phyloP scores from a whole-genome alignment of 2,888 invertebrate species.

The Labia minor region DNA sequence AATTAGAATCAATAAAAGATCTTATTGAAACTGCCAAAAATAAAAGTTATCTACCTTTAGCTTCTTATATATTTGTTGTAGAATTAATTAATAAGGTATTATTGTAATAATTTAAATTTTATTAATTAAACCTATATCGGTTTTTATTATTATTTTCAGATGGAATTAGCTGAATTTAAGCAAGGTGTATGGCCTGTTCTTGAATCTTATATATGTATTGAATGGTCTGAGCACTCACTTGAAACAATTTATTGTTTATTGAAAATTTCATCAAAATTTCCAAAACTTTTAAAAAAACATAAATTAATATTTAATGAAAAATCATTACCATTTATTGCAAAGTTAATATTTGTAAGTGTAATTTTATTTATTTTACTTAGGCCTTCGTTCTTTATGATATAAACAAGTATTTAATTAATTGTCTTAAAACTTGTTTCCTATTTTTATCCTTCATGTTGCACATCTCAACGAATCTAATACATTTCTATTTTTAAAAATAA shows the following conservation, averaged over 20 bases:
- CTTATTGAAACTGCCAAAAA: slow-evolving; percentile 47
- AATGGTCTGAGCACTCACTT: slow-evolving; percentile 51
- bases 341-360: not conserved
- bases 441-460: too few species aligned
- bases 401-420: too few species aligned
- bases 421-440: too few species aligned
- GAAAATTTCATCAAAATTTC: slow-evolving; percentile 37
- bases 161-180: slow-evolving; percentile 45
- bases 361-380: not conserved
- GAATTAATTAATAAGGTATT: slow-evolving; percentile 48
- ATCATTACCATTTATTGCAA: not conserved
- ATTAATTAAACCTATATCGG: not conserved
- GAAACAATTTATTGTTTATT: slow-evolving; percentile 54
- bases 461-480: too few species aligned
- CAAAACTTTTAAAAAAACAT: slow-evolving; percentile 41
- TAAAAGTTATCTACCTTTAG: slow-evolving; percentile 49
- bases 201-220: slow-evolving; percentile 48
- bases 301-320: not conserved
- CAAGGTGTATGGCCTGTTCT: slow-evolving; percentile 49
- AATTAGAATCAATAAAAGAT: slow-evolving; percentile 38
- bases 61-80: slow-evolving; percentile 49
- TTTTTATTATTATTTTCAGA: slow-evolving; percentile 31
- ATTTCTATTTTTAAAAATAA: not conserved
- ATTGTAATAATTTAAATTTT: not conserved
- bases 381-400: too few species aligned